phyloP scores from a whole-genome alignment of 2,888 invertebrate genomes.

The Aphodius sticticus region DNA sequence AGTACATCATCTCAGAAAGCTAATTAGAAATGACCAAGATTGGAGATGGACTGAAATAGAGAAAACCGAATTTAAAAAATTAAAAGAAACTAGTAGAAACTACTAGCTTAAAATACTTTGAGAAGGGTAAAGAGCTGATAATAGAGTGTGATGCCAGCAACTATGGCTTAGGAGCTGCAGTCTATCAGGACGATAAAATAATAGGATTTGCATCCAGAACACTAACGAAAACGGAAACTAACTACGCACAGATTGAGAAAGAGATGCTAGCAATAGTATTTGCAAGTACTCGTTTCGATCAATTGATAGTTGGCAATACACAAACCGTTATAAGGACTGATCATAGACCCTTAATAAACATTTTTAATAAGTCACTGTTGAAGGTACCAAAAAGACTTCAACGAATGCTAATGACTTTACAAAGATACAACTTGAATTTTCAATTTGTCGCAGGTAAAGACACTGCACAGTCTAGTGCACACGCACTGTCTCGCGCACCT shows the following conservation, averaged over 20 bases:
- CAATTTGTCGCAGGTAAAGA: constrained; percentile 4
- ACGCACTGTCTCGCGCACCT: constrained; percentile 4
- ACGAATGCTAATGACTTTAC: constrained; percentile 25
- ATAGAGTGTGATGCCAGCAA: constrained; percentile 20
- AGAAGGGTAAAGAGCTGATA: constrained; percentile 15
- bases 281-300: constrained; percentile 16
- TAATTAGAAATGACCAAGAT: constrained; percentile 23
- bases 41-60: constrained; percentile 29
- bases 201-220: constrained; percentile 11
- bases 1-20: constrained; percentile 30
- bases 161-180: constrained; percentile 14
- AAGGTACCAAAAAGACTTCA: constrained; percentile 25
- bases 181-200: background rate
- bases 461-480: background rate
- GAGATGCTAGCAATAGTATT: constrained; percentile 22
- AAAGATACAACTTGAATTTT: background rate
- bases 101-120: constrained; percentile 27
- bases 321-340: constrained; percentile 8
- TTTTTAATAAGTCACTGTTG: constrained; percentile 8
- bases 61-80: background rate
- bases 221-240: constrained; percentile 9
- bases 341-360: constrained; percentile 5
- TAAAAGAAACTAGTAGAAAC: constrained; percentile 22
- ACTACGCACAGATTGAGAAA: constrained; percentile 7
- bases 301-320: constrained; percentile 12